Percentiles rank a stretch among this genome's conserved stretches.
Evolutionary conservation across 1,140 invertebrate species (phyloP).

Genomic region (Megalopta genalis): DNA sequence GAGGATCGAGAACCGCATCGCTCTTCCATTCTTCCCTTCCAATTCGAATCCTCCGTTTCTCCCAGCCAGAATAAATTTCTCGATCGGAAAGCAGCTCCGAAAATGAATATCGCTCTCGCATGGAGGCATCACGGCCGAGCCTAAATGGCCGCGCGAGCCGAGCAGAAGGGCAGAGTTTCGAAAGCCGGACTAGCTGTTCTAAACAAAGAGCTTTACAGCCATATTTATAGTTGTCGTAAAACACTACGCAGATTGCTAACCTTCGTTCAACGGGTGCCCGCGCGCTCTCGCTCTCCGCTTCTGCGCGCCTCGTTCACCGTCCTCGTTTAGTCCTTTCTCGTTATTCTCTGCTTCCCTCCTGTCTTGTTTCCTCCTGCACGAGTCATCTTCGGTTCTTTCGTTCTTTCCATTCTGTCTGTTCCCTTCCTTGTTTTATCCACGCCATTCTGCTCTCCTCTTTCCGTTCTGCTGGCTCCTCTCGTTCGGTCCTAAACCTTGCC

Average conservation of each 20-base stretch:
- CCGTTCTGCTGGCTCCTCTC: neutral
- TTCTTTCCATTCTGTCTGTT: neutral
- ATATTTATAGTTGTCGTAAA: constrained; percentile 79
- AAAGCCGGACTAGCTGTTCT: constrained; percentile 74
- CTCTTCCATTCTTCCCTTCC: neutral
- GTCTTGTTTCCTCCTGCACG: neutral
- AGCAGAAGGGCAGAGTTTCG: constrained; percentile 60
- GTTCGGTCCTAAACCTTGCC: neutral
- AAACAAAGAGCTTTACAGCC: constrained; percentile 77
- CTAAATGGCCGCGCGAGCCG: constrained; percentile 38
- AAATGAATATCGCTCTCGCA: constrained; percentile 1
- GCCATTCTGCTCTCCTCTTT: neutral
- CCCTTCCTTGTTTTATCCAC: neutral
- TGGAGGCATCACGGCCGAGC: constrained; percentile 15
- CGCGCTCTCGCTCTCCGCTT: constrained; percentile 17
- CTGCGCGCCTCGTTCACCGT: constrained; percentile 21
- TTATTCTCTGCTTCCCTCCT: constrained; percentile 19
- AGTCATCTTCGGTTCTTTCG: constrained; percentile 4
- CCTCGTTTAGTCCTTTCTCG: constrained; percentile 31
- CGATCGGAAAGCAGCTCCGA: constrained; percentile 16
- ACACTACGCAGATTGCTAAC: constrained; percentile 76
- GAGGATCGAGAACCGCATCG: neutral
- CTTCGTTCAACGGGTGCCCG: constrained; percentile 53
- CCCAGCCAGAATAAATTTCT: neutral
- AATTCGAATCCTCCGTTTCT: too few species aligned